Evolutionary conservation across 2,797 vertebrate genomes (phyloP).

Genomic region (Hippoglossus hippoglossus): DNA sequence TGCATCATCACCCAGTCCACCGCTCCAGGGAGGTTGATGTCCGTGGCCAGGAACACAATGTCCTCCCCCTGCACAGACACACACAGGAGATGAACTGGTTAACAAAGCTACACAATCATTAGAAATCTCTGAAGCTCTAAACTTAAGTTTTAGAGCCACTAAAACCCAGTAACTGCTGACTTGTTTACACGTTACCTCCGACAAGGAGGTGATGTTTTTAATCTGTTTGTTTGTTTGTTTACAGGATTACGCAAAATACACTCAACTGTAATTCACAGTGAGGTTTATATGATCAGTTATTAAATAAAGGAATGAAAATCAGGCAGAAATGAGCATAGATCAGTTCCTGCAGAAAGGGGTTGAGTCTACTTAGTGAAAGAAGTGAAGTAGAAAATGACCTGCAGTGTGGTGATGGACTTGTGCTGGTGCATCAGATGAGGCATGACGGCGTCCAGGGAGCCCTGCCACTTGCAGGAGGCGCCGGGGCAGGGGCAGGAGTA

Average conservation of each 20-base stretch:
- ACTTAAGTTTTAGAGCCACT: no score
- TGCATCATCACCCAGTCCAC: conserved; percentile 99
- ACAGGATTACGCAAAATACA: no score
- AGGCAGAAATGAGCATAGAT: no score
- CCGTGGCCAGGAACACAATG: conserved; percentile 97
- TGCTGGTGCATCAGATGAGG: conserved; percentile 98
- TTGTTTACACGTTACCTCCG: no score
- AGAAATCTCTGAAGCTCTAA: no score
- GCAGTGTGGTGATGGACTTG: conserved; percentile 97
- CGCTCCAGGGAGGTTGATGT: conserved; percentile 97
- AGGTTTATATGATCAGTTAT: no score
- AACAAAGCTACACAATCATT: neutral
- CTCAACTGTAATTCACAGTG: no score
- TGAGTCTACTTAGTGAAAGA: neutral
- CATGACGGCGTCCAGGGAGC: conserved; percentile 97
- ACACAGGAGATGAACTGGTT: neutral
- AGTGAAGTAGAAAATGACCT: conserved; percentile 63
- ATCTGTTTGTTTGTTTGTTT: no score
- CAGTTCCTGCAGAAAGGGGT: no score
- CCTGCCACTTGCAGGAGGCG: conserved; percentile 98
- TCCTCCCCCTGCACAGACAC: conserved; percentile 87
- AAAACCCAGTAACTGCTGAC: no score
- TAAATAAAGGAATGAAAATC: no score
- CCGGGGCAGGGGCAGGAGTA: conserved; percentile 97
- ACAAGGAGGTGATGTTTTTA: no score